Evolutionary conservation across 2,888 invertebrate genomes (phyloP).

Genomic region (Panzeria rudis): DNA sequence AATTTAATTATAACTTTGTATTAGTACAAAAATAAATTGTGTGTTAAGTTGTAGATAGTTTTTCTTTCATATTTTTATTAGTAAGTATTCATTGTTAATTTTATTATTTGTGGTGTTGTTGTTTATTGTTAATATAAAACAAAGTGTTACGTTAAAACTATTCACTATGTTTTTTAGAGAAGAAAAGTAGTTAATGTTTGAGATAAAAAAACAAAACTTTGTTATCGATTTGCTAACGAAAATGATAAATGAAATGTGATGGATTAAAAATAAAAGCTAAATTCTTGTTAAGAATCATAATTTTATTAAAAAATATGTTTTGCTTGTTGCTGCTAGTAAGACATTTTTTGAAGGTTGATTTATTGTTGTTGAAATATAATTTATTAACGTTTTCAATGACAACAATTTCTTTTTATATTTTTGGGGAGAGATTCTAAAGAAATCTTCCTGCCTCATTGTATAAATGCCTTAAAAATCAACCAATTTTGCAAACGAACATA

Average conservation of each 20-base stretch:
- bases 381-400: too few species aligned
- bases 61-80: constrained; percentile 11
- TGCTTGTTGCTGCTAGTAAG: not conserved
- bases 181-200: not conserved
- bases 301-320: not conserved
- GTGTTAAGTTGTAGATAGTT: constrained; percentile 69
- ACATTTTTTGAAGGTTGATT: not conserved
- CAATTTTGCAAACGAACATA: not conserved
- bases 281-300: not conserved
- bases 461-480: not conserved
- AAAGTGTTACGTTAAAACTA: not conserved
- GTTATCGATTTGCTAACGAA: not conserved
- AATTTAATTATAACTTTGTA: constrained; percentile 19
- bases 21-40: constrained; percentile 55
- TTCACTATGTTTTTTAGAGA: not conserved
- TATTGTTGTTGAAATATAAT: not conserved
- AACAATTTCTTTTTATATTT: too few species aligned
- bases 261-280: not conserved
- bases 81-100: constrained; percentile 35
- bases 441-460: too few species aligned
- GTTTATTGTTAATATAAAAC: constrained; percentile 57
- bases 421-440: too few species aligned
- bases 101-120: constrained; percentile 24
- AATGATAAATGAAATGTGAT: not conserved
- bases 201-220: not conserved